Percentiles rank a stretch among this genome's conserved stretches.
phyloP scores from a whole-genome alignment of 2,888 invertebrate genomes.

The Dasypogon diadema region DNA sequence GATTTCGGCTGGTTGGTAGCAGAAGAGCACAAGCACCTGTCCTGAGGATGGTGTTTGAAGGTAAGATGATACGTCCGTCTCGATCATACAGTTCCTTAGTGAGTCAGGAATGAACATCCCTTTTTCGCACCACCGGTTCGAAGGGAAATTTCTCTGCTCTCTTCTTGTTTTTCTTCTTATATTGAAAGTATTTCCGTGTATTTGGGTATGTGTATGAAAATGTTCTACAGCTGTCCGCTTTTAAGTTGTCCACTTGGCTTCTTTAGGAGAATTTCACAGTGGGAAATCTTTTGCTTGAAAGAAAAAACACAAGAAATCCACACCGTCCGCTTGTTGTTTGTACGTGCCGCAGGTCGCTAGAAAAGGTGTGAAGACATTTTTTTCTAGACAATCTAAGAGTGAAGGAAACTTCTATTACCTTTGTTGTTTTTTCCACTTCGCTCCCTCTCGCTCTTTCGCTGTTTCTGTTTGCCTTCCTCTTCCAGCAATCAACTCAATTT shows the following conservation, averaged over 20 bases:
- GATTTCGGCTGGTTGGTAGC: conserved; percentile 63
- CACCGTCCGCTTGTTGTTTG: too few relatives aligned
- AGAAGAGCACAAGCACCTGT: conserved; percentile 76
- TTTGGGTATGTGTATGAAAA: background rate
- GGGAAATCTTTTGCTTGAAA: background rate
- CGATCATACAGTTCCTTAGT: conserved; percentile 95
- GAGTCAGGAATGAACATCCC: conserved; percentile 93
- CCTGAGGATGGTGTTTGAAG: conserved; percentile 95
- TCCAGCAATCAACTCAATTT: conserved; percentile 53
- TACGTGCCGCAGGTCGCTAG: too few relatives aligned
- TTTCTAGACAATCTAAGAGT: too few relatives aligned
- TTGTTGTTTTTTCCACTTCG: background rate
- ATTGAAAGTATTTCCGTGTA: background rate
- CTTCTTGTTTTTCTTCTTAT: background rate
- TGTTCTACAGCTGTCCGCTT: background rate
- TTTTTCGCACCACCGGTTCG: conserved; percentile 57
- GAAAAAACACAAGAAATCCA: too few relatives aligned
- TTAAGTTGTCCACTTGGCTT: background rate
- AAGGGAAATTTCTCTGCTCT: background rate
- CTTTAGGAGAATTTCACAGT: background rate
- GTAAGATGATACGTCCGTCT: conserved; percentile 94
- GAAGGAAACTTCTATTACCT: too few relatives aligned
- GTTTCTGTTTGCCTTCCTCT: too few relatives aligned
- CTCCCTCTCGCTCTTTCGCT: background rate
- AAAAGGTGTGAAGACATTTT: too few relatives aligned